phyloP scores from a whole-genome alignment of 2,888 invertebrate genomes.

The Eupithecia vulgata region DNA sequence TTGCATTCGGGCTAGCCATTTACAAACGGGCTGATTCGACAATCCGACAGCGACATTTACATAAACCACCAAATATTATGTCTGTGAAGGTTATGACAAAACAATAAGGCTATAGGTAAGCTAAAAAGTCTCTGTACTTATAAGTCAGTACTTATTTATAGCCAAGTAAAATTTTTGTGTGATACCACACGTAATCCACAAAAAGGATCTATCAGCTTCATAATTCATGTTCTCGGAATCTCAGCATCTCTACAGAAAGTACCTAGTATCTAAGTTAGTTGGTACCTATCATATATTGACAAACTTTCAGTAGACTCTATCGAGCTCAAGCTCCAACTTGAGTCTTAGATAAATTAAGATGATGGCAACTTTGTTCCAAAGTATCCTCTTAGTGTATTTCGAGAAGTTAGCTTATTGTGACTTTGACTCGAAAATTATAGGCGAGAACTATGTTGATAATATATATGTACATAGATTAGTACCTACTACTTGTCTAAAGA shows the following conservation, averaged over 20 bases:
- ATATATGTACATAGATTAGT: too few species aligned
- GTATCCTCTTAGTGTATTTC: conserved; percentile 29
- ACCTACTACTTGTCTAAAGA: too few species aligned
- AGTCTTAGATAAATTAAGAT: conserved; percentile 63
- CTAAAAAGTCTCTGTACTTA: too few species aligned
- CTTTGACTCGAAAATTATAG: conserved; percentile 14
- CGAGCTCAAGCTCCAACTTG: conserved; percentile 53
- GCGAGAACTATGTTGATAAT: background rate
- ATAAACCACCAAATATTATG: too few species aligned
- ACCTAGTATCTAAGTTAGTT: conserved; percentile 27
- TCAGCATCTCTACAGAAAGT: conserved; percentile 25
- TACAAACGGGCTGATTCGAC: too few species aligned
- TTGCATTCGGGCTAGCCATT: too few species aligned
- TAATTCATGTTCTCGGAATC: conserved; percentile 27
- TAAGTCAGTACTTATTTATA: background rate
- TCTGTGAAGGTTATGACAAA: too few species aligned
- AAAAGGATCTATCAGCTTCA: background rate
- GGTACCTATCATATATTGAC: conserved; percentile 65
- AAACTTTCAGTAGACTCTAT: conserved; percentile 53
- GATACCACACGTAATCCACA: background rate
- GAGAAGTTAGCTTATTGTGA: conserved; percentile 20
- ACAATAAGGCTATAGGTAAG: too few species aligned
- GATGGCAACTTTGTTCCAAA: conserved; percentile 32
- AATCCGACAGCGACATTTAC: too few species aligned
- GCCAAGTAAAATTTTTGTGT: background rate